Evolutionary conservation across 2,888 invertebrate genomes (phyloP).

Genomic region (Ennomos quercinarius): DNA sequence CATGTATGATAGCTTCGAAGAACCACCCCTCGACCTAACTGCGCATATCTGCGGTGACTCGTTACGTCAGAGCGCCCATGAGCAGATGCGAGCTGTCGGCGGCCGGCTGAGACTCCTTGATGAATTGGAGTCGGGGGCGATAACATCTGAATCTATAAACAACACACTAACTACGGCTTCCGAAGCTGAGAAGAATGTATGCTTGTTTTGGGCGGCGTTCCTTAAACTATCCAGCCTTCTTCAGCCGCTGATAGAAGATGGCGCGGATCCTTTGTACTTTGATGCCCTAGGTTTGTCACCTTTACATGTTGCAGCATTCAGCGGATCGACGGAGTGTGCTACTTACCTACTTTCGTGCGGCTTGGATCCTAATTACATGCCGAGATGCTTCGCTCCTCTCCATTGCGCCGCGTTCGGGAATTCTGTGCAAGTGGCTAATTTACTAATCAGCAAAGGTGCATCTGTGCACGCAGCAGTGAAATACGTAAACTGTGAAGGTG

Average conservation of each 20-base stretch:
- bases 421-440: constrained; percentile 91
- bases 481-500: constrained; percentile 89
- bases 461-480: constrained; percentile 88
- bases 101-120: constrained; percentile 89
- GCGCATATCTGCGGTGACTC: constrained; percentile 91
- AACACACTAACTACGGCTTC: constrained; percentile 84
- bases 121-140: constrained; percentile 89
- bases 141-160: constrained; percentile 83
- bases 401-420: constrained; percentile 97
- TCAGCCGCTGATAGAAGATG: constrained; percentile 86
- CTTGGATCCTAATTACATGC: constrained; percentile 88
- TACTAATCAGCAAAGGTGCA: constrained; percentile 90
- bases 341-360: constrained; percentile 89
- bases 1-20: constrained; percentile 93
- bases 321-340: constrained; percentile 90
- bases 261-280: constrained; percentile 89
- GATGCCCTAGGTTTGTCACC: constrained; percentile 91
- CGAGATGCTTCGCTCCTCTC: constrained; percentile 91
- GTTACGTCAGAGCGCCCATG: constrained; percentile 89
- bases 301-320: constrained; percentile 91
- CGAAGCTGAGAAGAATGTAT: constrained; percentile 89
- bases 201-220: constrained; percentile 91
- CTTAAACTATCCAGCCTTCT: constrained; percentile 89
- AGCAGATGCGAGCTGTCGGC: constrained; percentile 89
- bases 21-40: constrained; percentile 88